These are phyloP conservation scores for Epistrophe eligans DNA, from an alignment of 2,888 invertebrate genomes.

Conservation along the genomic window DNA sequence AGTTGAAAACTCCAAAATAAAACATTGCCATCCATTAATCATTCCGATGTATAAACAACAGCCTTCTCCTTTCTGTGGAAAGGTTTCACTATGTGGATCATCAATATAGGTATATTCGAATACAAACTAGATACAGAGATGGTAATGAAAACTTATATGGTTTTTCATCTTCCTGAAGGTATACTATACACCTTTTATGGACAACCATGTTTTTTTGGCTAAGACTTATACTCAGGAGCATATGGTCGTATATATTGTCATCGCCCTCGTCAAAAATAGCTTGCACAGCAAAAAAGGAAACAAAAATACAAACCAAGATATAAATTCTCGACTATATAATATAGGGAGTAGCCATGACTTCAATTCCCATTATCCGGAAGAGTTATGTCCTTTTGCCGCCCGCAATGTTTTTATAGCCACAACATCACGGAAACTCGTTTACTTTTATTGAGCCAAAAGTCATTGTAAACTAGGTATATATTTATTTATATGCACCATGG, in stretches of 20 bases:
- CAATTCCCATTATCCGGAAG: conserved; percentile 40
- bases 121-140: not conserved
- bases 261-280: conserved; percentile 33
- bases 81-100: not conserved
- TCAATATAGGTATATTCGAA: not conserved
- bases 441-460: conserved; percentile 43
- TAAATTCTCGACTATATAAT: conserved; percentile 13
- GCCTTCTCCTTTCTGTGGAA: not conserved
- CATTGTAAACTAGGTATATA: conserved; percentile 34
- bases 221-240: not conserved
- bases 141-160: conserved; percentile 37
- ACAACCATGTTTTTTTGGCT: not conserved
- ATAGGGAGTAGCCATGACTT: conserved; percentile 11
- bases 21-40: conserved; percentile 7
- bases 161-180: conserved; percentile 22
- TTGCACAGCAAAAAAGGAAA: not conserved
- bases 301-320: not conserved
- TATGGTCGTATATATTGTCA: conserved; percentile 37
- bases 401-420: conserved; percentile 47
- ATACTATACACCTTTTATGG: not conserved
- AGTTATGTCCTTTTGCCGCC: conserved; percentile 54
- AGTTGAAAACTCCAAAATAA: not conserved
- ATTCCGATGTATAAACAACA: not conserved
- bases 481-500: not conserved
- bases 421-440: conserved; percentile 29